phyloP scores from a whole-genome alignment of 1,140 invertebrate species.

The Drosophila eugracilis region DNA sequence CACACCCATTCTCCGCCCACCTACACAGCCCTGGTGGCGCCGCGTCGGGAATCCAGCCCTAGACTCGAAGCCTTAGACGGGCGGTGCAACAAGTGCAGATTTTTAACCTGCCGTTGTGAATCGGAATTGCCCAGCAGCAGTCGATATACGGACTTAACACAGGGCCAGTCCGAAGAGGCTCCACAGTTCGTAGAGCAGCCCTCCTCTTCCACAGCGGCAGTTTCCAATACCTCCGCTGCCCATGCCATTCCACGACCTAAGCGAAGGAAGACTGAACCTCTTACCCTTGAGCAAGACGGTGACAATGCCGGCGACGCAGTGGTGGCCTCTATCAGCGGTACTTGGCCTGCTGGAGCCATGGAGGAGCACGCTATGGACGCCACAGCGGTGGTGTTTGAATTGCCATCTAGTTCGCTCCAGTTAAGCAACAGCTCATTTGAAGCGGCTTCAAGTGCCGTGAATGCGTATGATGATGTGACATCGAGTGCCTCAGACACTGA shows the following conservation, averaged over 20 bases:
- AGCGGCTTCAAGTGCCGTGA: slow-evolving; percentile 7
- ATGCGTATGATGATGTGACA: slow-evolving; percentile 66
- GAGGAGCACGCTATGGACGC: slow-evolving; percentile 71
- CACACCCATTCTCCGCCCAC: slow-evolving; percentile 8
- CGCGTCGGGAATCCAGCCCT: slow-evolving; percentile 30
- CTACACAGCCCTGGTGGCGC: slow-evolving; percentile 35
- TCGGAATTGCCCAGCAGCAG: slow-evolving; percentile 14
- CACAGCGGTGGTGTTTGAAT: slow-evolving; percentile 35
- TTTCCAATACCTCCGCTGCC: slow-evolving; percentile 17
- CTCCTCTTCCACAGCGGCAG: slow-evolving; percentile 54
- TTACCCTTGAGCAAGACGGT: slow-evolving; percentile 16
- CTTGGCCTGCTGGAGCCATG: slow-evolving; percentile 66
- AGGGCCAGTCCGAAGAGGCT: slow-evolving; percentile 5
- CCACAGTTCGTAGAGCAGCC: slow-evolving; percentile 60
- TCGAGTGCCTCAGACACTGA: slow-evolving; percentile 75
- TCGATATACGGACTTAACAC: slow-evolving; percentile 55
- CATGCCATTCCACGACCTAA: slow-evolving; percentile 49
- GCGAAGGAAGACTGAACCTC: slow-evolving; percentile 69
- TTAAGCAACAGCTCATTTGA: slow-evolving; percentile 66
- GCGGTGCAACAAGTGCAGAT: slow-evolving; percentile 55
- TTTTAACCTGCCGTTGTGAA: slow-evolving; percentile 36
- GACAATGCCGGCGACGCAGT: slow-evolving; percentile 20
- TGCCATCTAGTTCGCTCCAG: slow-evolving; percentile 62
- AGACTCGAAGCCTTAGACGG: neutral
- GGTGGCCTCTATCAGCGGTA: slow-evolving; percentile 18